Base-by-base conservation (phyloP, 2,888 invertebrate species). In the Sesia bembeciformis region DNA sequence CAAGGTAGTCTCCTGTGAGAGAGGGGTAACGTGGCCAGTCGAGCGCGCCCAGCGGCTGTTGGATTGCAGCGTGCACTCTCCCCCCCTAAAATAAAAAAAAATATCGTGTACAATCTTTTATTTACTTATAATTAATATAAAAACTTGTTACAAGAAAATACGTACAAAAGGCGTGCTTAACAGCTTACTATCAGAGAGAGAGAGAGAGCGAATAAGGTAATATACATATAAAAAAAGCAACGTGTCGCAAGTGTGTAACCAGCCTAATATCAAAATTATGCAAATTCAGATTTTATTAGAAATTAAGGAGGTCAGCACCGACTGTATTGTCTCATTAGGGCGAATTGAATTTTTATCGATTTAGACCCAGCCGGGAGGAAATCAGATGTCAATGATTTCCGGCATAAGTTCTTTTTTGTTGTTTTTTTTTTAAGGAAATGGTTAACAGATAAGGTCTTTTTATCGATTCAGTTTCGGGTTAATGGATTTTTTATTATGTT, bases 271-370 rank as follows among this genome's bases (percentile, higher is more conserved):
- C 42, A 42, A 59, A 56, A 54, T 58, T 61, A 64, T 62, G 62
- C 60, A 60, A 61, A 64, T 64, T 40, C 49, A 46, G 8, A 53
- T 60, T 58, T 62, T 62, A 62, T 62, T 55, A 46, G 49, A 57
- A 60, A 60, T 62, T 62, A 62, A 61, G 58, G 53, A 53, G 55
- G 42, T 53, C 57, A 56, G 53, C 51, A 59, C 50, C 57, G 53
- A 51, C 55, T 40, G 52, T 59, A 61, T 61, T 60, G 61, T 58
- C 62, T 66, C 66, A 63, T 66, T 66, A 58, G 55, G 56, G 58
- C 54, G 60, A 63, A 66, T 66, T 66, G 63, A 66, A 64, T 60
- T 62, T 66, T 65, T 65, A 66, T 65, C 63, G 62, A 58, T 60
- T 60, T 53, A 52, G 54, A 46, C 40, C 40, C 46, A 54, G 38